phyloP scores from a whole-genome alignment of 92 coral and sea anemone species.

The Anthopleura xanthogrammica region DNA sequence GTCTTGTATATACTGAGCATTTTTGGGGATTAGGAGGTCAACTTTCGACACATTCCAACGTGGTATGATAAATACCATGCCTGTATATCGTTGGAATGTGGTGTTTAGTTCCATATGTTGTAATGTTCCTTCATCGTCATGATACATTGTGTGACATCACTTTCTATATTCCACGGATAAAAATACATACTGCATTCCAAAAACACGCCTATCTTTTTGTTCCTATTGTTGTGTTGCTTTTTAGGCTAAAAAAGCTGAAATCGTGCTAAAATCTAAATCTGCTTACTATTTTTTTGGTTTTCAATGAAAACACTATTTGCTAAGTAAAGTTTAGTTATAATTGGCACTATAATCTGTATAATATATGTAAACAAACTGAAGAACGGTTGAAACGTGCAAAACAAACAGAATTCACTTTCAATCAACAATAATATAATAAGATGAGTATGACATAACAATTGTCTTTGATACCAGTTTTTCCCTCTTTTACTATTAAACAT shows the following conservation, averaged over 20 bases:
- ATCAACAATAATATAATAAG: background rate
- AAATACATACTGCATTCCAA: background rate
- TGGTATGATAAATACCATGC: background rate
- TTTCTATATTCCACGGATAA: background rate
- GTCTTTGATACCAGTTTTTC: background rate
- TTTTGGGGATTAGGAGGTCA: slow-evolving; percentile 2
- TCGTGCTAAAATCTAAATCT: no score
- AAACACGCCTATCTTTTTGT: no score
- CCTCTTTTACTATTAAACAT: background rate
- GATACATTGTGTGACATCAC: background rate
- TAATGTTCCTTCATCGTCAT: background rate
- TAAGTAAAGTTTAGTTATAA: no score
- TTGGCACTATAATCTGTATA: no score
- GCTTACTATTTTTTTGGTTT: no score
- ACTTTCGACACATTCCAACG: background rate
- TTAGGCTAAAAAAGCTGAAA: no score
- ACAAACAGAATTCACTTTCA: background rate
- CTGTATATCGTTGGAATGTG: background rate
- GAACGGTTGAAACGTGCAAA: background rate
- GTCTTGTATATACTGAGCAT: background rate
- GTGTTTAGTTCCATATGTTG: background rate
- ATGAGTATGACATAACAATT: background rate
- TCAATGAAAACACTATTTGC: no score
- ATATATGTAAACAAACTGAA: background rate
- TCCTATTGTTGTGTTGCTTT: no score